Percentiles rank a stretch among this genome's conserved stretches.
Evolutionary conservation across 2,113 vertebrate genomes (phyloP).

Genomic region (Marmota monax): DNA sequence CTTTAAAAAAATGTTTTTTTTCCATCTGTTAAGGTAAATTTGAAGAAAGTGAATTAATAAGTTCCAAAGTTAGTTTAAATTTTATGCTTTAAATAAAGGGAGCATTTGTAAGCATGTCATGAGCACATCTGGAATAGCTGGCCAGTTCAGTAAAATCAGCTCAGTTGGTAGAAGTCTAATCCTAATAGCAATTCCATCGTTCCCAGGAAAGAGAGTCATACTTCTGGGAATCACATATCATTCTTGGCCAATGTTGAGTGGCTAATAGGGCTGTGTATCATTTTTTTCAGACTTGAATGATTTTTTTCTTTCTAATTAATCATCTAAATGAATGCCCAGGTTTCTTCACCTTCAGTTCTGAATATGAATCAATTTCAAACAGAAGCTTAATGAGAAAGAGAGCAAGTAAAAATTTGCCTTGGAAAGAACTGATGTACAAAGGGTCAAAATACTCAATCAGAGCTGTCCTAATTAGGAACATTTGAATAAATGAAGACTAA

Average conservation of each 20-base stretch:
- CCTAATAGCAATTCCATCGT: conserved; percentile 40
- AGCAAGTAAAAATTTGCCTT: conserved; percentile 66
- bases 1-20: background rate
- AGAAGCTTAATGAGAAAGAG: conserved; percentile 68
- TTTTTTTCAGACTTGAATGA: conserved; percentile 60
- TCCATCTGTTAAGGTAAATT: background rate
- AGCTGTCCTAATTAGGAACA: conserved; percentile 43
- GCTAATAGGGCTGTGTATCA: conserved; percentile 53
- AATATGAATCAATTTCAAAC: conserved; percentile 77
- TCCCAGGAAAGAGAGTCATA: background rate
- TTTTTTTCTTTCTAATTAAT: conserved; percentile 77
- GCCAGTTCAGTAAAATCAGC: background rate
- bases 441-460: conserved; percentile 75
- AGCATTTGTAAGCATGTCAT: background rate
- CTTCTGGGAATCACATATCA: conserved; percentile 68
- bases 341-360: conserved; percentile 66
- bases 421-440: conserved; percentile 56
- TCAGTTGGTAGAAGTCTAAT: conserved; percentile 9
- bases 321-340: conserved; percentile 70
- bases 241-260: conserved; percentile 36
- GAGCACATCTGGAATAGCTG: background rate
- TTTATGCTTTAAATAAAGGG: background rate
- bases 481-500: conserved; percentile 66
- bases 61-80: background rate
- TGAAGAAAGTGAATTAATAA: background rate